Base-by-base conservation (phyloP, 1,140 invertebrate genomes). In the Stenopsyche tienmushanensis region DNA sequence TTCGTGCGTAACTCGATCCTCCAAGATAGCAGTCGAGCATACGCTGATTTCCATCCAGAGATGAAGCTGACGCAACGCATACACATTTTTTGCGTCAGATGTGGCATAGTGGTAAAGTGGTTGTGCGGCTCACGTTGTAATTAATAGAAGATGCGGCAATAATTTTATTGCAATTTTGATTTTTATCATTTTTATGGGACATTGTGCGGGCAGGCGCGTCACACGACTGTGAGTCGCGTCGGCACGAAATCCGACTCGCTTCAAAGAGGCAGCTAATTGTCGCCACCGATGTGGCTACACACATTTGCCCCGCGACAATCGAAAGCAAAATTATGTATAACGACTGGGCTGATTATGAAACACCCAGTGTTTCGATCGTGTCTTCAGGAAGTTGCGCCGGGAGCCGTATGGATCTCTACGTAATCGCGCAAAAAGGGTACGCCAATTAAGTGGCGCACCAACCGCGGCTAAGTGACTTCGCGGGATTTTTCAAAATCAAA, bases 131-230 rank as follows among this genome's bases (percentile, higher is more conserved):
- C 15, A 13, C 57, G n/a, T 18, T 41, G 47, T 49, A 66, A 66
- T 60, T 60, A 60, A 66, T 66, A 66, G 42, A 18, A 52, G 59
- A 66, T 34, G 34, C 50, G 25, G 65, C 50, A 62, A 62, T 54
- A 66, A 55, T 66, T 66, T 62, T 52, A 58, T 66, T 66, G 65
- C 58, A 54, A 66, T 62, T 66, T 29, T 55, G 65, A 66, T 66
- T 45, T 59, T 65, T 66, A 66, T 66, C 65, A 62, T 52, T 66
- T 66, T 66, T 66, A 66, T 66, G 58, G 65, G 57, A 66, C 65
- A 66, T 66, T 66, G 65, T 66, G 57, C 54, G 54, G 44, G 63
- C 44, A 49, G 34, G 25, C 55, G 54, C 49, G 47, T 49, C 54
- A 54, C 65, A 60, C 52, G 63, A 55, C 41, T 26, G 34, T 45